Evolutionary conservation across 2,888 invertebrate genomes (phyloP).

Genomic region (Ectropis crepuscularia): DNA sequence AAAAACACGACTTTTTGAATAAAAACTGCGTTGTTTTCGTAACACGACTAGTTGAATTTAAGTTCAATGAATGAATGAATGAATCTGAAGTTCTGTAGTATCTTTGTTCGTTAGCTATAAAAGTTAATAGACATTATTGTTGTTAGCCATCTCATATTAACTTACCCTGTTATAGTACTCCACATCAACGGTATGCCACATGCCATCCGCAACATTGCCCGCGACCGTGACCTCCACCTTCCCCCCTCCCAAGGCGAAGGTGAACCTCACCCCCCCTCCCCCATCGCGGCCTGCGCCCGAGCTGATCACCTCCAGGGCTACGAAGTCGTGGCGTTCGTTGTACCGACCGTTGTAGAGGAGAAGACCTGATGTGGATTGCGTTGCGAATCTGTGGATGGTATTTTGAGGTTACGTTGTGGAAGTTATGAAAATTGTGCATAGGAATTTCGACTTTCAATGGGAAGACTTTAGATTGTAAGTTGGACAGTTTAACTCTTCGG

Average conservation of each 20-base stretch:
- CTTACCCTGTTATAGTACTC: slow-evolving; percentile 92
- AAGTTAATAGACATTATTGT: too few relatives aligned
- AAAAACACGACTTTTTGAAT: too few relatives aligned
- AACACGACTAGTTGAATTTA: too few relatives aligned
- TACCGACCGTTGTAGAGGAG: slow-evolving; percentile 97
- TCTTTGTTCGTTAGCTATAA: too few relatives aligned
- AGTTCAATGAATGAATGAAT: too few relatives aligned
- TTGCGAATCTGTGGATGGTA: slow-evolving; percentile 89
- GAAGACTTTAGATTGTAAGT: too few relatives aligned
- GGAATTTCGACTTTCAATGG: too few relatives aligned
- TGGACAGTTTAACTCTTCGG: too few relatives aligned
- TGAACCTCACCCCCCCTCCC: slow-evolving; percentile 89
- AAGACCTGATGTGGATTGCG: slow-evolving; percentile 92
- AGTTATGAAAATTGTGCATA: too few relatives aligned
- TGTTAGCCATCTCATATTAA: slow-evolving; percentile 8
- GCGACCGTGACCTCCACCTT: slow-evolving; percentile 88
- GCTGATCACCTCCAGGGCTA: slow-evolving; percentile 93
- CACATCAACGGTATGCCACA: slow-evolving; percentile 95
- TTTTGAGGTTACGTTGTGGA: too few relatives aligned
- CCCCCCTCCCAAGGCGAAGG: slow-evolving; percentile 93
- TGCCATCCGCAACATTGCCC: slow-evolving; percentile 92
- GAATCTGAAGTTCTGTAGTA: too few relatives aligned
- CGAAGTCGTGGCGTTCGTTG: slow-evolving; percentile 97
- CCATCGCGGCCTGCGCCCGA: slow-evolving; percentile 72
- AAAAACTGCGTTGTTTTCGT: too few relatives aligned